Evolutionary conservation across 2,113 vertebrate genomes (phyloP), one percentile per base, ranked within the genome.

Genomic region (Rhizomys pruinosus): DNA sequence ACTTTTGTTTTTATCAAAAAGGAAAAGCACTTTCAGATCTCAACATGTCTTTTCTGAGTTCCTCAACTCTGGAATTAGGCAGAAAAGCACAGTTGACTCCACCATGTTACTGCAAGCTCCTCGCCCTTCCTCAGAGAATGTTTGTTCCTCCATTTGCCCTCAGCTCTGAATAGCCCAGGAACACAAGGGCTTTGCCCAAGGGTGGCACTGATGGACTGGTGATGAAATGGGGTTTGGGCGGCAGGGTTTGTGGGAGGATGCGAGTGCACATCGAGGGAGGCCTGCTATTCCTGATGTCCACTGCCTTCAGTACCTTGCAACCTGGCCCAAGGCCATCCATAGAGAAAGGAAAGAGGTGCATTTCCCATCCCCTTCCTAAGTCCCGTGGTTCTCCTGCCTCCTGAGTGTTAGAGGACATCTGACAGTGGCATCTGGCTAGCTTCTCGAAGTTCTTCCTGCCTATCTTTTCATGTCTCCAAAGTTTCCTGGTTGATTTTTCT

Each of bases 21-120:
- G 63, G 7, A 19, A 71, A 61, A 23, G 32, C 32, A 25, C 13
- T n/a, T 89, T 91, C 12, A 92, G 72, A 39, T 57, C 55, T 74
- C 12, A 39, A 3, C 8, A 29, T 5, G 1, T 55, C n/a, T 23
- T 59, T 19, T 42, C 71, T 9, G 37, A 66, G 22, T 44, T 52
- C 86, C 77, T 5, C 4, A 5, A 1, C 52, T 29, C 23, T 63
- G 10, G 16, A 55, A 29, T 52, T 42, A 55, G 17, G 2, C 79
- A 63, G 85, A 29, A n/a, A 39, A 27, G 19, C 19, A 37, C 4
- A 0, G 0, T 10, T 32, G 25, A 55, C 74, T 32, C 25, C 10
- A 25, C 42, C 8, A 0, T 5, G 29, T 4, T 15, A 2, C 42
- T 10, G 0, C 0, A 0, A 29, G 16, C n/a, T 72, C 47, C 27